phyloP scores from a whole-genome alignment of 2,888 invertebrate species.

The Adelognathus sp. region DNA sequence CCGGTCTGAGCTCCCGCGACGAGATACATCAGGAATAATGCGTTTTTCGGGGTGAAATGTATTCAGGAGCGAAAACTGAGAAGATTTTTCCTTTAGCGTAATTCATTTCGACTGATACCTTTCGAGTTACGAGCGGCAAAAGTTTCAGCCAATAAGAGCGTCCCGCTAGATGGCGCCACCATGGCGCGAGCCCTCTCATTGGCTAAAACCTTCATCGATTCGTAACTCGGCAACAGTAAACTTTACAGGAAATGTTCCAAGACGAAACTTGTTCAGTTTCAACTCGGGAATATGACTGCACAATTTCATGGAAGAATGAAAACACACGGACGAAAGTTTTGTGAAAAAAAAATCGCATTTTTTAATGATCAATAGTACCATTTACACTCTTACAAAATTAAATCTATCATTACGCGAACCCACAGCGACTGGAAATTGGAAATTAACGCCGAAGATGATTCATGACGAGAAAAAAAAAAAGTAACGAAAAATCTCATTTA shows the following conservation, averaged over 20 bases:
- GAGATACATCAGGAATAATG: too few species aligned
- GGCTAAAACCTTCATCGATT: background rate
- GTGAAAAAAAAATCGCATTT: background rate
- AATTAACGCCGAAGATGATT: background rate
- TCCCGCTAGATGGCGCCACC: background rate
- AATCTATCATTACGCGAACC: background rate
- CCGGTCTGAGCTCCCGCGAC: too few species aligned
- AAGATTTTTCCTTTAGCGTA: too few species aligned
- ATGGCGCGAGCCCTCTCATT: background rate
- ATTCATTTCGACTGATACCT: too few species aligned
- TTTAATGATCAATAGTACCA: background rate
- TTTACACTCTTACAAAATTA: background rate
- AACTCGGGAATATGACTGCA: background rate
- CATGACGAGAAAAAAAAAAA: background rate
- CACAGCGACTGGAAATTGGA: background rate
- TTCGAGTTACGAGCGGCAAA: too few species aligned
- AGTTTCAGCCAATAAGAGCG: background rate
- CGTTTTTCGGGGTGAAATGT: too few species aligned
- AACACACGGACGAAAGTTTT: background rate
- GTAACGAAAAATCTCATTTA: slow-evolving; percentile 3
- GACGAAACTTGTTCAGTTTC: background rate
- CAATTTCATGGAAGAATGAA: background rate
- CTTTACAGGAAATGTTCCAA: background rate
- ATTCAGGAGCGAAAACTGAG: background rate
- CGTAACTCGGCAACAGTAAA: background rate